Evolutionary conservation across 2,888 invertebrate species (phyloP), one percentile per base, ranked within the genome.

Genomic region (Protophormia terraenovae): DNA sequence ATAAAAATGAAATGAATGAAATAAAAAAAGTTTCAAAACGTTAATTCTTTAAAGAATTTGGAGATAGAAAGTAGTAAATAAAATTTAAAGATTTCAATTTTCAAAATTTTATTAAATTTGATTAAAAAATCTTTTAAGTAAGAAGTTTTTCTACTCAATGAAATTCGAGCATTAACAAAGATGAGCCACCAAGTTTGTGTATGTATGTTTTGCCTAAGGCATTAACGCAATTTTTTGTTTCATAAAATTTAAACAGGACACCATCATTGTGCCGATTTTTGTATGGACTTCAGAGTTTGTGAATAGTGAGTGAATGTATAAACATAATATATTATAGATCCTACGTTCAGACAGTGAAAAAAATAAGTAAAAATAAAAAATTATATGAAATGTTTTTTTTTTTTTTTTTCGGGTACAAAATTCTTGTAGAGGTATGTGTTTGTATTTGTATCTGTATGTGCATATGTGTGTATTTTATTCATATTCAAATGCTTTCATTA

Each of bases 401-500:
- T 5, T 14, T 22, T 29, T 32, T 67, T 5, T 29, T 7, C 32
- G 32, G 3, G 2, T 41, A 3, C 2, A 29, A 29, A 8, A 16
- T 8, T 8, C 16, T 16, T 58, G 7, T 32, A 16, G 1, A 29
- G 19, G 32, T 62, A 7, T 24, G n/a, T 38, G 24, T 35, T 32
- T 38, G 5, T 19, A 19, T 19, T 29, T 67, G 6, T 24, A 50
- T 29, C 3, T 41, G 50, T 24, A 10, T 35, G 10, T 32, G 19
- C 55, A 35, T 29, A 1, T 6, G 27, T 67, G 29, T 73, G 47
- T 83, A 75, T 27, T 85, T 84, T 77, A 69, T 88, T 89, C 83
- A 88, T 88, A 88, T 90, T 89, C 88, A 88, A 89, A 89, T 89
- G 69, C 53, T 87, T 89, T 88, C 87, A 89, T 90, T 89, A 88